These are phyloP conservation scores for Leucoma salicis DNA, from an alignment of 2,888 invertebrate genomes.

Conservation along the genomic window DNA sequence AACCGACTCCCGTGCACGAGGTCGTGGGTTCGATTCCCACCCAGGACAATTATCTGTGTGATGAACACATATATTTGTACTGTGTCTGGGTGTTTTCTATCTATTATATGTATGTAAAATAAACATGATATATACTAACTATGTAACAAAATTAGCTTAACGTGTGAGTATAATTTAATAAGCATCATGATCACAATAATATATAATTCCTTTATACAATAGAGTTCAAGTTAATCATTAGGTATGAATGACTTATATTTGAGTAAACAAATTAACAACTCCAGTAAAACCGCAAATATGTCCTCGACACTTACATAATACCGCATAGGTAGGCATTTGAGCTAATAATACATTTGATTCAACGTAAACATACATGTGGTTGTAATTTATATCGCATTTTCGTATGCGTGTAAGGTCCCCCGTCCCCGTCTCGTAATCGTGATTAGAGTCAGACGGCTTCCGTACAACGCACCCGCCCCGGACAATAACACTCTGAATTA, in stretches of 20 bases:
- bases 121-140: too few species aligned
- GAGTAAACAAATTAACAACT: background rate
- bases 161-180: too few species aligned
- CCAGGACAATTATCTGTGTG: too few species aligned
- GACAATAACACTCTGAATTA: constrained; percentile 58
- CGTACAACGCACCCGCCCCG: constrained; percentile 58
- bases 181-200: too few species aligned
- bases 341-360: constrained; percentile 20
- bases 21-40: too few species aligned
- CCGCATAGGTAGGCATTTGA: constrained; percentile 12
- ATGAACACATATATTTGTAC: too few species aligned
- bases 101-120: too few species aligned
- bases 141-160: too few species aligned
- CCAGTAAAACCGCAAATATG: background rate
- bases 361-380: constrained; percentile 19
- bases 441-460: constrained; percentile 50
- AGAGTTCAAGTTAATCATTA: background rate
- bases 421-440: constrained; percentile 32
- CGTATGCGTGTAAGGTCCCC: too few species aligned
- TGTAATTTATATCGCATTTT: constrained; percentile 22
- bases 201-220: background rate
- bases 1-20: too few species aligned
- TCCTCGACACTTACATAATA: constrained; percentile 8
- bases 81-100: too few species aligned
- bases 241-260: background rate